Evolutionary conservation across 2,113 vertebrate species (phyloP).

Genomic region (Erinaceus europaeus): DNA sequence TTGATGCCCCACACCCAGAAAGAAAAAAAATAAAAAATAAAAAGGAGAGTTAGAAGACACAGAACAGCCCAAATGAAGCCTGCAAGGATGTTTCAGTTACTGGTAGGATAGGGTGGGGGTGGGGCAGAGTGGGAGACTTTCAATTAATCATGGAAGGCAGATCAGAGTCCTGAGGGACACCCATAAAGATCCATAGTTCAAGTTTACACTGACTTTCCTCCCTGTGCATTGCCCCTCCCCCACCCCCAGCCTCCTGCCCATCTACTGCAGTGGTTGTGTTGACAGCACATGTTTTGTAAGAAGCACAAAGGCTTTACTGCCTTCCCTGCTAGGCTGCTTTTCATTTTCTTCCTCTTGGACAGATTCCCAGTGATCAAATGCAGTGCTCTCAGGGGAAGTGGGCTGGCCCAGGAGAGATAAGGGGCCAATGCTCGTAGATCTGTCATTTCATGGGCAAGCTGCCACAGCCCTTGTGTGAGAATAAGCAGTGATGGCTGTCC

Average conservation of each 20-base stretch:
- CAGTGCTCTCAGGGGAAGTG: background rate
- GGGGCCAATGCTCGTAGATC: background rate
- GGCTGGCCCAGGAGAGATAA: conserved; percentile 41
- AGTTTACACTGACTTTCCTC: background rate
- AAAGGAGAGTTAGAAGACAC: background rate
- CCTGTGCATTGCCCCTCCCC: too few species aligned
- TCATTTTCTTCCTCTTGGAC: conserved; percentile 58
- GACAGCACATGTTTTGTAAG: conserved; percentile 6
- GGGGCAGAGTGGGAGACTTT: background rate
- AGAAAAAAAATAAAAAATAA: too few species aligned
- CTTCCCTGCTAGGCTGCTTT: background rate
- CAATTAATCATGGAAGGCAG: background rate
- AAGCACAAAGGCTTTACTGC: background rate
- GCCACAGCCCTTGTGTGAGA: background rate
- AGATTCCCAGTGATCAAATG: conserved; percentile 42
- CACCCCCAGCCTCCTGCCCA: too few species aligned
- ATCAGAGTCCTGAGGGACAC: background rate
- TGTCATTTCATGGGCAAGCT: conserved; percentile 9
- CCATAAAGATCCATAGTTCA: background rate
- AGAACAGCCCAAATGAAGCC: background rate
- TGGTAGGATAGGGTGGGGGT: background rate
- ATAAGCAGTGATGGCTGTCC: background rate
- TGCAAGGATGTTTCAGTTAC: background rate
- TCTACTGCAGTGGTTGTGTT: background rate
- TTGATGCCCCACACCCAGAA: too few species aligned